Evolutionary conservation across 2,888 invertebrate species (phyloP).

Genomic region (Actias luna): DNA sequence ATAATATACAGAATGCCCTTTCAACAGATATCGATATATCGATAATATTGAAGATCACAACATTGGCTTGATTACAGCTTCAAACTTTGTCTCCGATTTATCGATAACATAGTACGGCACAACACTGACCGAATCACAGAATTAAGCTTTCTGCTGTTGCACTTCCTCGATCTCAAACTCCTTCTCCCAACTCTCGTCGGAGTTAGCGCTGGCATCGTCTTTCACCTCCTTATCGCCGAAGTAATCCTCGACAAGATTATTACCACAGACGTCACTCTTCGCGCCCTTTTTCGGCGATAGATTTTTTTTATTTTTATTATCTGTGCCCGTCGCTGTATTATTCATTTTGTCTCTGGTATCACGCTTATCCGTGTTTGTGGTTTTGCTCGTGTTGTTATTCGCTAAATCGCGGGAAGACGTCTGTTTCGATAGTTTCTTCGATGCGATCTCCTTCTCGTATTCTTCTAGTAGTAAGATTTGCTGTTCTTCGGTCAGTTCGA

Average conservation of each 20-base stretch:
- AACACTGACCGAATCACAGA: slow-evolving; percentile 17
- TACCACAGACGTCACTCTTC: slow-evolving; percentile 74
- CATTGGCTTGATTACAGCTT: too few relatives aligned
- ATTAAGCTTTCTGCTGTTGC: slow-evolving; percentile 59
- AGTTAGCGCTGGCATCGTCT: slow-evolving; percentile 76
- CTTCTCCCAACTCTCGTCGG: slow-evolving; percentile 83
- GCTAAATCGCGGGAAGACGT: slow-evolving; percentile 50
- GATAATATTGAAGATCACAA: too few relatives aligned
- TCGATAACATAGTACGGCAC: slow-evolving; percentile 6
- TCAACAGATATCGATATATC: too few relatives aligned
- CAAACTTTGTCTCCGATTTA: too few relatives aligned
- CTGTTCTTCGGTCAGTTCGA: slow-evolving; percentile 87
- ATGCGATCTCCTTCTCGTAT: slow-evolving; percentile 84
- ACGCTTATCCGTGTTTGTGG: slow-evolving; percentile 41
- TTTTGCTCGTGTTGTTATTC: slow-evolving; percentile 62
- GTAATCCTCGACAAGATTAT: slow-evolving; percentile 78
- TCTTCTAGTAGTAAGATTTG: slow-evolving; percentile 85
- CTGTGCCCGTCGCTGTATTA: slow-evolving; percentile 36
- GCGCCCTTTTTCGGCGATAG: slow-evolving; percentile 55
- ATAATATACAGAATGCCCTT: too few relatives aligned
- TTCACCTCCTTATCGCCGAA: slow-evolving; percentile 72
- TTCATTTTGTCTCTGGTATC: slow-evolving; percentile 54
- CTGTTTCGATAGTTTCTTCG: slow-evolving; percentile 62
- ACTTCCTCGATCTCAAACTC: slow-evolving; percentile 81
- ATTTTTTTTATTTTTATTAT: slow-evolving; percentile 48